These are phyloP conservation scores for Lutjanus argentimaculatus DNA, from an alignment of 2,797 vertebrate genomes.

Conservation along the genomic window DNA sequence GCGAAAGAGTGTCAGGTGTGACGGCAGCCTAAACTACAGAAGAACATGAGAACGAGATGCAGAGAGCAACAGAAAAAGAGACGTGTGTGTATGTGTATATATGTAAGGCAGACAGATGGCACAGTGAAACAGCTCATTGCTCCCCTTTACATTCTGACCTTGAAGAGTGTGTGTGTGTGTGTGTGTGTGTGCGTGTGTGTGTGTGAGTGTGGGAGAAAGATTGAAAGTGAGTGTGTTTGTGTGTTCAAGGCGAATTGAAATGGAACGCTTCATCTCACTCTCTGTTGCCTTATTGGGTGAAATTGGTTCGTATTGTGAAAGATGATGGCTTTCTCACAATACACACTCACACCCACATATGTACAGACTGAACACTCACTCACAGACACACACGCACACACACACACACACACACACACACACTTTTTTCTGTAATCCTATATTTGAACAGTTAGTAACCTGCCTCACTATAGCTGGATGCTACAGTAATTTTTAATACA, in stretches of 20 bases:
- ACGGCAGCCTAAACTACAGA: neutral
- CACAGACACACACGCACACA: neutral
- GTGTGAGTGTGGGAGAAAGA: slow-evolving; percentile 5
- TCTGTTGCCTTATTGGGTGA: slow-evolving; percentile 34
- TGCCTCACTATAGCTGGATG: no score
- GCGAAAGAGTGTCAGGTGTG: neutral
- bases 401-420: neutral
- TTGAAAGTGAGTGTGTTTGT: neutral
- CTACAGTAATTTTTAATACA: neutral
- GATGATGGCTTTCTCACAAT: slow-evolving; percentile 24
- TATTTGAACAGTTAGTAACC: no score
- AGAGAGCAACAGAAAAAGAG: neutral
- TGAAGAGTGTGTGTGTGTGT: slow-evolving; percentile 34
- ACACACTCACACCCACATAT: neutral
- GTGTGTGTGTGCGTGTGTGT: neutral
- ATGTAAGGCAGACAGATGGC: slow-evolving; percentile 48
- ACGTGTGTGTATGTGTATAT: neutral
- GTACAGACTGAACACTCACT: no score
- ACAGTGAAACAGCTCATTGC: slow-evolving; percentile 50
- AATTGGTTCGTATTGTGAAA: slow-evolving; percentile 44
- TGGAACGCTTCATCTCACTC: slow-evolving; percentile 42
- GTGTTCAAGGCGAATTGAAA: slow-evolving; percentile 43
- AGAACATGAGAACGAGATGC: neutral
- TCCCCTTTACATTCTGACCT: slow-evolving; percentile 53
- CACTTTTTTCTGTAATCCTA: neutral